These are phyloP conservation scores for Latheticus oryzae DNA, from an alignment of 2,888 invertebrate species.

Conservation along the genomic window DNA sequence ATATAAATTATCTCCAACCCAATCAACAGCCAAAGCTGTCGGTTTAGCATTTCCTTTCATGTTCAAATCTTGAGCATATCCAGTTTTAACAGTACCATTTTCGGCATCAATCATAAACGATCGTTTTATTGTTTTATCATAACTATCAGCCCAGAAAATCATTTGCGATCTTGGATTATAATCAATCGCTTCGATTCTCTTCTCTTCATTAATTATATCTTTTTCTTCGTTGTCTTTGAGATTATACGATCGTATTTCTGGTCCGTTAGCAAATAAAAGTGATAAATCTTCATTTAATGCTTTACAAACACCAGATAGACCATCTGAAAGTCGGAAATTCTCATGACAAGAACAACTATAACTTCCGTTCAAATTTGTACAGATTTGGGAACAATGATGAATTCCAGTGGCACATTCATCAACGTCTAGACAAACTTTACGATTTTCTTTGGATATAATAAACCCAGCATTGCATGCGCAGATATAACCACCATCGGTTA, in stretches of 20 bases:
- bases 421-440: conserved; percentile 88
- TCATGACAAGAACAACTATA: conserved; percentile 88
- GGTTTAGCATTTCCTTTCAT: conserved; percentile 87
- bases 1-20: conserved; percentile 92
- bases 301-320: conserved; percentile 85
- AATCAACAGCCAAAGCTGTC: conserved; percentile 91
- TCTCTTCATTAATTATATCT: conserved; percentile 85
- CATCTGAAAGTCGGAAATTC: conserved; percentile 83
- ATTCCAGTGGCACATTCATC: conserved; percentile 88
- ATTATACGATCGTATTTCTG: conserved; percentile 84
- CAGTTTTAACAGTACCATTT: conserved; percentile 81
- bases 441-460: conserved; percentile 82
- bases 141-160: conserved; percentile 96
- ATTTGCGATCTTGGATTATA: conserved; percentile 86
- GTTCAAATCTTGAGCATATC: conserved; percentile 87
- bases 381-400: conserved; percentile 94
- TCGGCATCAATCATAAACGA: conserved; percentile 88
- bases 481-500: conserved; percentile 86
- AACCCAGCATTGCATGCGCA: conserved; percentile 91
- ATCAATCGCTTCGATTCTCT: conserved; percentile 91
- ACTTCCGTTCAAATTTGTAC: conserved; percentile 91
- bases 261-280: conserved; percentile 83
- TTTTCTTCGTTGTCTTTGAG: conserved; percentile 75
- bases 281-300: conserved; percentile 75
- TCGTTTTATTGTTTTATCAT: conserved; percentile 89